Conservation (phyloP, 2,888 invertebrate genomes). For the Aspidiotus destructor region DNA sequence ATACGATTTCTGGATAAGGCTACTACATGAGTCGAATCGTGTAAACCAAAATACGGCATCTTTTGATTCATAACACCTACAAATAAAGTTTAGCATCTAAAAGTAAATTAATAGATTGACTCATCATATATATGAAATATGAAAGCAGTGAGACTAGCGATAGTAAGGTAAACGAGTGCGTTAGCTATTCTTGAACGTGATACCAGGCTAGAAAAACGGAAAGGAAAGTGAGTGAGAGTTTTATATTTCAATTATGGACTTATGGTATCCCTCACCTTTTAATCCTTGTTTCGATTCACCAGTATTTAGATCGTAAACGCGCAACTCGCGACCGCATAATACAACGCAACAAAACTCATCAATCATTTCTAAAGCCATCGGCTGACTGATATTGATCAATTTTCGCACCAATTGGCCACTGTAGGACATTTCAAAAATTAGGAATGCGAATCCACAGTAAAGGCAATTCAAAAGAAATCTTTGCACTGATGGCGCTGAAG, state of each 20-base stretch:
- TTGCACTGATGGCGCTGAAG: too few species aligned
- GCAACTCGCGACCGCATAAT: slow-evolving; percentile 68
- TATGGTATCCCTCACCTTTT: slow-evolving; percentile 38
- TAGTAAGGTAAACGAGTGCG: too few species aligned
- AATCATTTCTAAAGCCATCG: slow-evolving; percentile 66
- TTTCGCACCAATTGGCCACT: slow-evolving; percentile 59
- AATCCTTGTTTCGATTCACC: slow-evolving; percentile 48
- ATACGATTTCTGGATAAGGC: slow-evolving; percentile 65
- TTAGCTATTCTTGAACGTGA: too few species aligned
- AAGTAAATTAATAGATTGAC: neutral
- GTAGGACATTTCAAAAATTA: slow-evolving; percentile 34
- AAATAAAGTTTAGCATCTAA: slow-evolving; percentile 43
- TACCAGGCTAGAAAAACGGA: too few species aligned
- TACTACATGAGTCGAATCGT: slow-evolving; percentile 68
- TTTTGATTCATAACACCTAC: slow-evolving; percentile 87
- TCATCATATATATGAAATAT: neutral
- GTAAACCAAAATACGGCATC: slow-evolving; percentile 80
- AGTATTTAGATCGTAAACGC: slow-evolving; percentile 67
- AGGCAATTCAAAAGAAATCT: too few species aligned
- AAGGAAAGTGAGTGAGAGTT: too few species aligned
- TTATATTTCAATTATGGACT: too few species aligned
- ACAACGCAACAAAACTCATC: slow-evolving; percentile 67
- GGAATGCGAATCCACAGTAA: slow-evolving; percentile 7
- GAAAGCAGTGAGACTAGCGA: neutral
- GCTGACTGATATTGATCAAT: slow-evolving; percentile 63